phyloP scores from a whole-genome alignment of 53 echinoderm and acorn worm genomes.

The Apostichopus leukothele region DNA sequence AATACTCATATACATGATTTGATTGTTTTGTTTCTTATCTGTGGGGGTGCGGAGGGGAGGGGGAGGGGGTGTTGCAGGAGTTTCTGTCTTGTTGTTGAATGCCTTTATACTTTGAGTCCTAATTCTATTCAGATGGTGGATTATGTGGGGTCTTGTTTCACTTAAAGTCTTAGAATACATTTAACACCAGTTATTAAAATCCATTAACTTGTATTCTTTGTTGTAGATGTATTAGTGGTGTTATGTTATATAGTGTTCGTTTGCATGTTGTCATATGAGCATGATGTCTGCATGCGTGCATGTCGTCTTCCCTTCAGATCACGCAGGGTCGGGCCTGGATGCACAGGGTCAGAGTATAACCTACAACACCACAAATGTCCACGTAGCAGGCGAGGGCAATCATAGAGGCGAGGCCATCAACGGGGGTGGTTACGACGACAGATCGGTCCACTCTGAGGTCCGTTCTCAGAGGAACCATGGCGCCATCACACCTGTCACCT shows the following conservation, averaged over 20 bases:
- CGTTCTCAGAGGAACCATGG: slow-evolving; percentile 53
- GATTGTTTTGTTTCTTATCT: too few species aligned
- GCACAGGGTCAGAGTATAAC: slow-evolving; percentile 61
- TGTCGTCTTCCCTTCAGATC: slow-evolving; percentile 36
- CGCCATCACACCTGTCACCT: slow-evolving; percentile 45
- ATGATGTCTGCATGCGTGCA: slow-evolving; percentile 38
- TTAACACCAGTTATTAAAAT: neutral
- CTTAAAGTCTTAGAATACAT: neutral
- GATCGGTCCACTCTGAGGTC: slow-evolving; percentile 56
- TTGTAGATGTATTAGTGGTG: neutral
- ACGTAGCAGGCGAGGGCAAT: slow-evolving; percentile 58
- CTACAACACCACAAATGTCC: slow-evolving; percentile 85
- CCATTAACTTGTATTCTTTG: neutral
- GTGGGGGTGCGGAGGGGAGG: too few species aligned
- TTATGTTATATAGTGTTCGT: neutral
- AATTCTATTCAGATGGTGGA: neutral
- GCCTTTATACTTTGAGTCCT: too few species aligned
- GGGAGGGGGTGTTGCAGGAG: too few species aligned
- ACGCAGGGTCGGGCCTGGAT: slow-evolving; percentile 38
- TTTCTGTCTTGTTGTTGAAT: too few species aligned
- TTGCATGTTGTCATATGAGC: slow-evolving; percentile 1
- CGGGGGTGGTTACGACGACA: slow-evolving; percentile 48
- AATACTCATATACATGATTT: too few species aligned
- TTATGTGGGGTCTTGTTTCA: neutral
- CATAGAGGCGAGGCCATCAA: slow-evolving; percentile 32